Conservation (phyloP, 2,113 vertebrate genomes). For the Pterocles orientalis region DNA sequence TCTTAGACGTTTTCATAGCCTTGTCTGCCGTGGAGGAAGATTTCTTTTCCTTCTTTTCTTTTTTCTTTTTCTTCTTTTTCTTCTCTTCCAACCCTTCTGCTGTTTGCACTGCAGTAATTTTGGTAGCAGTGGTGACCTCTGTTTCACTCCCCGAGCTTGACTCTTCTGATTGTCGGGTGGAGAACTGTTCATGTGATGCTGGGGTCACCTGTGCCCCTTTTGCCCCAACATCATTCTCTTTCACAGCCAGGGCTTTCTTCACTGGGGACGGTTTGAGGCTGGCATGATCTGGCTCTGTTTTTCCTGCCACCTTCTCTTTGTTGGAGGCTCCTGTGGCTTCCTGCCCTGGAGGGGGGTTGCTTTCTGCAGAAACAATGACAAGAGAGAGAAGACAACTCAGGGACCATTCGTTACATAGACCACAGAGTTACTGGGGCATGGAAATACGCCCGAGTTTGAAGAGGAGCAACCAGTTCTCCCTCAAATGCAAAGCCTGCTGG, state of each 20-base stretch:
- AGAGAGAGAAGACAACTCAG: background rate
- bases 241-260: background rate
- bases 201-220: background rate
- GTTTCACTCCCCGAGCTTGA: background rate
- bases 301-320: background rate
- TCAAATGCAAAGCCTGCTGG: background rate
- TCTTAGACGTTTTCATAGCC: background rate
- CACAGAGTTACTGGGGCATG: background rate
- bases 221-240: constrained; percentile 2
- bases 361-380: constrained; percentile 12
- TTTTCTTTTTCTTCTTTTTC: constrained; percentile 57
- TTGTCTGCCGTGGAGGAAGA: background rate
- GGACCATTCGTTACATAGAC: background rate
- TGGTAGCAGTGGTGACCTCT: background rate
- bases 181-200: background rate
- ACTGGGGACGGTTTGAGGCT: background rate
- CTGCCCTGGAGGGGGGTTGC: background rate
- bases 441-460: background rate
- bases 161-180: background rate
- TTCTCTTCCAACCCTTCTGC: constrained; percentile 1
- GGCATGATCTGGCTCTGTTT: background rate
- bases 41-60: constrained; percentile 53
- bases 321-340: background rate
- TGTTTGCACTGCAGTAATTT: constrained; percentile 1
- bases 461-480: background rate